Conservation (phyloP, 2,797 vertebrate species). For the Pseudopleuronectes americanus region DNA sequence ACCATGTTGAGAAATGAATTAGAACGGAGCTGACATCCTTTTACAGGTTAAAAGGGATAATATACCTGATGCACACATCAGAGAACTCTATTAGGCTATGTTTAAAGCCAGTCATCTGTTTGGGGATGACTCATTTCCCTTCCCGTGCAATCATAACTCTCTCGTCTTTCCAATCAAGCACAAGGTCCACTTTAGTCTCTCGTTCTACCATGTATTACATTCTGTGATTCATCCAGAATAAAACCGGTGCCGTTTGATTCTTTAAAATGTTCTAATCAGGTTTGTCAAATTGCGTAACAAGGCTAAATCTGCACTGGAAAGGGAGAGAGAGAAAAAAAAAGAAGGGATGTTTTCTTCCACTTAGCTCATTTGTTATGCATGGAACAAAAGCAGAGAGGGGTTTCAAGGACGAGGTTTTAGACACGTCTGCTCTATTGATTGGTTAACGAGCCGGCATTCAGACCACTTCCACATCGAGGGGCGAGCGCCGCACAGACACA, state of each 20-base stretch:
- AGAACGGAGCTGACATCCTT: conserved; percentile 51
- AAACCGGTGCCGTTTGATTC: conserved; percentile 45
- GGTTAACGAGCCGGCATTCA: conserved; percentile 82
- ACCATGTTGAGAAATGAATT: conserved; percentile 54
- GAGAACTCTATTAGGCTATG: conserved; percentile 53
- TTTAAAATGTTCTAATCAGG: conserved; percentile 60
- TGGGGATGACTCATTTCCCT: conserved; percentile 63
- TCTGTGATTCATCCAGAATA: conserved; percentile 45
- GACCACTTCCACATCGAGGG: conserved; percentile 75
- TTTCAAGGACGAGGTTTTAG: conserved; percentile 80
- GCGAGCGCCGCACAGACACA: conserved; percentile 71
- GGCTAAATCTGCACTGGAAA: conserved; percentile 26
- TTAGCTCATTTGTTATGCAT: conserved; percentile 77
- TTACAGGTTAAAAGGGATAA: conserved; percentile 64
- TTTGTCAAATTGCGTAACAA: conserved; percentile 61
- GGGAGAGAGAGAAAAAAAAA: conserved; percentile 7
- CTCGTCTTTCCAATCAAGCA: conserved; percentile 60
- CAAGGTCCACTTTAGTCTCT: conserved; percentile 57
- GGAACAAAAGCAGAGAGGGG: conserved; percentile 75
- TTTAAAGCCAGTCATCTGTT: conserved; percentile 65
- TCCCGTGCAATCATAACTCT: conserved; percentile 55
- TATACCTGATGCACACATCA: conserved; percentile 61
- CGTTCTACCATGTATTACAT: conserved; percentile 47
- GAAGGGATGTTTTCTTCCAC: conserved; percentile 60
- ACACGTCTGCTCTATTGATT: conserved; percentile 83